Conservation (phyloP, 1,140 invertebrate genomes). For the Archegozetes longisetosus region DNA sequence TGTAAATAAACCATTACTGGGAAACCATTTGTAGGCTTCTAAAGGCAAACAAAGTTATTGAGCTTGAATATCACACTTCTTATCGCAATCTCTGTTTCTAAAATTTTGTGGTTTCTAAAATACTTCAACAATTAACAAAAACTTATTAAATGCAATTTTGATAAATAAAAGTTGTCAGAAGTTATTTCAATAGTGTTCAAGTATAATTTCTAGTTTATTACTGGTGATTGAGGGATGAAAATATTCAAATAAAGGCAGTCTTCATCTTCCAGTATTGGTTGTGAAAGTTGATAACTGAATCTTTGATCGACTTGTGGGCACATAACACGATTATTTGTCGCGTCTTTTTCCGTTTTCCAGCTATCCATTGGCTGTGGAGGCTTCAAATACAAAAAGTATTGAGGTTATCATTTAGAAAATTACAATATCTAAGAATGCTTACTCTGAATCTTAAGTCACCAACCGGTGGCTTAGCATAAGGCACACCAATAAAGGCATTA, state of each 20-base stretch:
- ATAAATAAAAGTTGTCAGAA: neutral
- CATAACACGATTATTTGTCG: constrained; percentile 1
- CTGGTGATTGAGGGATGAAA: constrained; percentile 65
- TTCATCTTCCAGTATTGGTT: constrained; percentile 73
- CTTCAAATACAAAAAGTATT: neutral
- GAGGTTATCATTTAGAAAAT: neutral
- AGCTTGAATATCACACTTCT: neutral
- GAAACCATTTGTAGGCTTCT: constrained; percentile 22
- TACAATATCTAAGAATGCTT: constrained; percentile 40
- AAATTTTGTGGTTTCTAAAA: too few species aligned
- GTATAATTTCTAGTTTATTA: constrained; percentile 44
- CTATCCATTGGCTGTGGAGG: neutral
- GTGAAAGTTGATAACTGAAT: constrained; percentile 29
- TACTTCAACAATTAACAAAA: too few species aligned
- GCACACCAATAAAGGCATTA: constrained; percentile 19
- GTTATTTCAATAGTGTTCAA: neutral
- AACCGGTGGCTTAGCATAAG: constrained; percentile 77
- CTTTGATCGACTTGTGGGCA: constrained; percentile 7
- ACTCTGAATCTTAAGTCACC: constrained; percentile 76
- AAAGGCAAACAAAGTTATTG: constrained; percentile 16
- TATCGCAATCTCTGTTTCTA: too few species aligned
- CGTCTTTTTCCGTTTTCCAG: neutral
- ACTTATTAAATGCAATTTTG: too few species aligned
- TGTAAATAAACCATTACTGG: constrained; percentile 89
- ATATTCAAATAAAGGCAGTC: constrained; percentile 94